Conservation (phyloP, 2,888 invertebrate species). For the Melipona bicolor region DNA sequence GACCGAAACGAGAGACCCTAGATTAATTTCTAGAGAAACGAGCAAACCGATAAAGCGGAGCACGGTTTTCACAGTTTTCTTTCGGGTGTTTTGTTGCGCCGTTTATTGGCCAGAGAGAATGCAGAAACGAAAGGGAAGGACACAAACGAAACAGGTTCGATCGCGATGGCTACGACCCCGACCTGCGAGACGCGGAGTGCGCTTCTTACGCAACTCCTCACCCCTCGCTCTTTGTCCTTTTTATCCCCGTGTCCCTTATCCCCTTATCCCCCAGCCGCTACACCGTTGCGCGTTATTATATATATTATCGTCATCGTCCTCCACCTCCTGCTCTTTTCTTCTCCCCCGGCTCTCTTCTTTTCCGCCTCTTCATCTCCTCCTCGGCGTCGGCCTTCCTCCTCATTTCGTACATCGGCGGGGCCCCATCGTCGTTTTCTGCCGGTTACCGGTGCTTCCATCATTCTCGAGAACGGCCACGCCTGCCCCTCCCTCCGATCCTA, state of each 20-base stretch:
- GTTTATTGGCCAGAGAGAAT: conserved; percentile 11
- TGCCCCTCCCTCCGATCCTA: conserved; percentile 81
- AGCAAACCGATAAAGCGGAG: too few species aligned
- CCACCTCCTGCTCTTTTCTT: conserved; percentile 22
- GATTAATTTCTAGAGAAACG: conserved; percentile 60
- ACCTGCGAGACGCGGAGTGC: conserved; percentile 12
- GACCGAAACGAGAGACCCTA: conserved; percentile 22
- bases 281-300: conserved; percentile 59
- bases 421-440: conserved; percentile 72
- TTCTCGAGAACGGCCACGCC: conserved; percentile 81
- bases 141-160: conserved; percentile 45
- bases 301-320: conserved; percentile 62
- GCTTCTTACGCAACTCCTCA: conserved; percentile 57
- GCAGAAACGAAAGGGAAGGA: conserved; percentile 55
- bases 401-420: conserved; percentile 54
- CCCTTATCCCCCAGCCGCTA: conserved; percentile 16
- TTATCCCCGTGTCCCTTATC: not conserved
- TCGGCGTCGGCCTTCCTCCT: conserved; percentile 44
- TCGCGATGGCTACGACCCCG: conserved; percentile 50
- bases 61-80: too few species aligned
- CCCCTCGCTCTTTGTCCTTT: conserved; percentile 14
- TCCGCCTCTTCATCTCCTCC: conserved; percentile 32
- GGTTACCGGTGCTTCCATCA: conserved; percentile 81
- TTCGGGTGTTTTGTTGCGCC: conserved; percentile 45
- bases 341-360: conserved; percentile 15